Conservation (phyloP, 1,140 invertebrate species). For the Brachionus sp. region DNA sequence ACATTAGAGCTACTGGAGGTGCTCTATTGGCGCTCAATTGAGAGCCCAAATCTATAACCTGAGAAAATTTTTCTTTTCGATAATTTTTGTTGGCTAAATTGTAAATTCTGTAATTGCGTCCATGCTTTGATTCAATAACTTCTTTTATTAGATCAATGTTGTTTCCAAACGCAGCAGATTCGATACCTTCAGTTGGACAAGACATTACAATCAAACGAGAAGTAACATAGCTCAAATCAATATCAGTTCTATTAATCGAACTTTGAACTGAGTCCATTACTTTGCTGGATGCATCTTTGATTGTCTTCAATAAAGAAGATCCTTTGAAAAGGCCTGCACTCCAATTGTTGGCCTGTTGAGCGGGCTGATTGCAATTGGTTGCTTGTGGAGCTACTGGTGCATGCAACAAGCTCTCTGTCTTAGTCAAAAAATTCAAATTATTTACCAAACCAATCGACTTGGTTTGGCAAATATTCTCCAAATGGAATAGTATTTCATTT, state of each 20-base stretch:
- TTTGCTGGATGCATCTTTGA: constrained; percentile 91
- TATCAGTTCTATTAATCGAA: constrained; percentile 79
- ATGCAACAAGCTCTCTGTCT: constrained; percentile 45
- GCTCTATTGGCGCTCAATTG: constrained; percentile 65
- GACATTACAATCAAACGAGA: constrained; percentile 82
- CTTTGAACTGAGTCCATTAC: constrained; percentile 93
- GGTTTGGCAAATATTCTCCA: constrained; percentile 35
- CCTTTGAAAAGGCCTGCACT: constrained; percentile 70
- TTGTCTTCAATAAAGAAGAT: constrained; percentile 74
- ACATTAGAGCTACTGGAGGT: constrained; percentile 73
- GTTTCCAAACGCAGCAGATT: constrained; percentile 79
- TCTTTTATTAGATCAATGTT: constrained; percentile 83
- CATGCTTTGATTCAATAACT: constrained; percentile 66
- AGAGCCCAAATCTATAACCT: constrained; percentile 56
- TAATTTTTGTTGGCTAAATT: constrained; percentile 72
- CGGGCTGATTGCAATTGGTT: background rate
- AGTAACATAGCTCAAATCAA: constrained; percentile 85
- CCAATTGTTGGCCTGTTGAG: background rate
- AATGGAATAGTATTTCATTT: constrained; percentile 33
- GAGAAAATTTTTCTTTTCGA: constrained; percentile 61
- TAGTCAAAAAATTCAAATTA: constrained; percentile 42
- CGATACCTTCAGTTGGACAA: constrained; percentile 86
- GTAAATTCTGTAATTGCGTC: constrained; percentile 71
- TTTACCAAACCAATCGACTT: constrained; percentile 38
- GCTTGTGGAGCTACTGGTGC: constrained; percentile 23